Conservation (phyloP, 2,888 invertebrate species). For the Glyphotaelius pellucidus region DNA sequence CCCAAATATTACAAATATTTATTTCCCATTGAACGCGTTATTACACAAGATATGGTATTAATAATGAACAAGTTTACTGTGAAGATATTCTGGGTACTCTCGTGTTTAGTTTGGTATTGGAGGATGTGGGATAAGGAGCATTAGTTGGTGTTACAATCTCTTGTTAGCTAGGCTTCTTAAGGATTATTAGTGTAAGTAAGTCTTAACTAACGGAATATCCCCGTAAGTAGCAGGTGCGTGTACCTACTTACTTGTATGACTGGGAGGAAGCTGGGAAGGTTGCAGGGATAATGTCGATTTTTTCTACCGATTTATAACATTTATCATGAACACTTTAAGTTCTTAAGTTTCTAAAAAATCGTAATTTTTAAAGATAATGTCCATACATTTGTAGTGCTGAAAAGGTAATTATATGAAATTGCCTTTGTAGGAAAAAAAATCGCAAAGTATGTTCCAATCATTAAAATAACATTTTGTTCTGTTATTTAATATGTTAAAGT, state of each 20-base stretch:
- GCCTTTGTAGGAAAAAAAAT: too few species aligned
- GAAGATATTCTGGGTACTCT: background rate
- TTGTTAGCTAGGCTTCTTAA: constrained; percentile 22
- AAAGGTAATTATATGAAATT: too few species aligned
- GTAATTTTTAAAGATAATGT: too few species aligned
- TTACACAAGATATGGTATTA: background rate
- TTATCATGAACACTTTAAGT: too few species aligned
- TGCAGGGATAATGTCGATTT: background rate
- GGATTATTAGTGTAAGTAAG: constrained; percentile 33
- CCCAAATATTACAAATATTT: too few species aligned
- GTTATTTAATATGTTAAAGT: too few species aligned
- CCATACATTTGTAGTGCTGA: too few species aligned
- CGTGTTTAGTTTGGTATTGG: background rate
- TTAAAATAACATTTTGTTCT: too few species aligned
- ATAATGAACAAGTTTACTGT: background rate
- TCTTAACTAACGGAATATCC: background rate
- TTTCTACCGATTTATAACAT: too few species aligned
- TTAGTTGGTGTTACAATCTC: constrained; percentile 9
- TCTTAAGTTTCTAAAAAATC: too few species aligned
- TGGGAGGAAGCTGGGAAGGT: background rate
- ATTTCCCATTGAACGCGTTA: too few species aligned
- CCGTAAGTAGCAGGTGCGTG: background rate
- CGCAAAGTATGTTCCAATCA: too few species aligned
- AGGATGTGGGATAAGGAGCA: background rate
- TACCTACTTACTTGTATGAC: background rate